Percentiles rank a stretch among this genome's conserved stretches.
Evolutionary conservation across 2,888 invertebrate genomes (phyloP).

Genomic region (Craniophora ligustri): DNA sequence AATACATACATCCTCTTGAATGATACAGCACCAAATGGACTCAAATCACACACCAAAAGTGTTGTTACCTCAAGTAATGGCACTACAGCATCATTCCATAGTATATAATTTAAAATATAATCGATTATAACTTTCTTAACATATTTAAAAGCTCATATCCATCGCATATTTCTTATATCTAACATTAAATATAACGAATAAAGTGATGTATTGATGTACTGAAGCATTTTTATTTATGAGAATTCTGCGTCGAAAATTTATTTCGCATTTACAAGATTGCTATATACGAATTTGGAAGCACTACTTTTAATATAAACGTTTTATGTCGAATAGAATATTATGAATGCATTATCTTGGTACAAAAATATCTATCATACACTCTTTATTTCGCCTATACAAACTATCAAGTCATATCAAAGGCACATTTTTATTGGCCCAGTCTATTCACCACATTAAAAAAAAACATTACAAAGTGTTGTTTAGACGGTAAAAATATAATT

Average conservation of each 20-base stretch:
- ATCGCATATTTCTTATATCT: conserved; percentile 53
- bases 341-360: conserved; percentile 58
- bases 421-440: conserved; percentile 46
- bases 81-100: conserved; percentile 59
- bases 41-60: conserved; percentile 20
- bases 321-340: conserved; percentile 46
- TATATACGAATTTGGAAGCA: conserved; percentile 71
- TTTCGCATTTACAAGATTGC: conserved; percentile 70
- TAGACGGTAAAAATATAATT: conserved; percentile 29
- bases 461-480: conserved; percentile 27
- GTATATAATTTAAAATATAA: conserved; percentile 34
- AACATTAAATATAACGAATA: conserved; percentile 46
- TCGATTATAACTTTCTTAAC: conserved; percentile 39
- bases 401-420: conserved; percentile 47
- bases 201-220: conserved; percentile 62
- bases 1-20: conserved; percentile 57
- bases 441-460: conserved; percentile 25
- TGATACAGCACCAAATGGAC: conserved; percentile 68
- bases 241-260: conserved; percentile 57
- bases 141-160: conserved; percentile 59
- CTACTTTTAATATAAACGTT: conserved; percentile 60
- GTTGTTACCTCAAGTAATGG: conserved; percentile 51
- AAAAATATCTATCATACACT: conserved; percentile 58
- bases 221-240: conserved; percentile 55
- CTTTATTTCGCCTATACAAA: conserved; percentile 7